Evolutionary conservation across 2,888 invertebrate genomes (phyloP).

Genomic region (Microchrysa polita): DNA sequence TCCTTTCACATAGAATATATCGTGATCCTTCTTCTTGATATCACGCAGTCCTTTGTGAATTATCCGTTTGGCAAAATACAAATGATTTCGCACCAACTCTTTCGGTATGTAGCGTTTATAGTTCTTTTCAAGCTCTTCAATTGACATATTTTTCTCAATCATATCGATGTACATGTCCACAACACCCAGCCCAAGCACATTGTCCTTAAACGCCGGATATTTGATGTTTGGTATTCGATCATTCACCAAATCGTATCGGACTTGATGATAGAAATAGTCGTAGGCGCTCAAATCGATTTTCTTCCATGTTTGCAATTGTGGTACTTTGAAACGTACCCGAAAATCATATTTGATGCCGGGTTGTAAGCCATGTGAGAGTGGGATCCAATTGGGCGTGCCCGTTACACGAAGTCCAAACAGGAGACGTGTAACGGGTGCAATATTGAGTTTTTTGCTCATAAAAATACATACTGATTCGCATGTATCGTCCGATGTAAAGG

Average conservation of each 20-base stretch:
- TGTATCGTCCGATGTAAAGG: constrained; percentile 59
- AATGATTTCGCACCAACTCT: constrained; percentile 78
- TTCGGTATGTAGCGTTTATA: constrained; percentile 87
- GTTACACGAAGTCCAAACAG: constrained; percentile 79
- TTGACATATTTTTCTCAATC: constrained; percentile 75
- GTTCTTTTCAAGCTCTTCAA: constrained; percentile 77
- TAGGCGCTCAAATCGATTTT: constrained; percentile 77
- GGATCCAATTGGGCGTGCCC: constrained; percentile 74
- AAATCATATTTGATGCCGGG: constrained; percentile 73
- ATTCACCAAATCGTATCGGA: constrained; percentile 80
- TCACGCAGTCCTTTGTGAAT: constrained; percentile 73
- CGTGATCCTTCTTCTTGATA: constrained; percentile 70
- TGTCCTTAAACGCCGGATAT: constrained; percentile 79
- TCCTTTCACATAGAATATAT: constrained; percentile 73
- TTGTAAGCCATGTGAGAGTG: constrained; percentile 70
- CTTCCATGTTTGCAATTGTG: constrained; percentile 57
- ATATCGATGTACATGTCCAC: constrained; percentile 88
- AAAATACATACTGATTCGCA: constrained; percentile 76
- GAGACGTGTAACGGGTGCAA: constrained; percentile 80
- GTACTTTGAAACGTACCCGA: constrained; percentile 81
- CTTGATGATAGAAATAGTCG: constrained; percentile 88
- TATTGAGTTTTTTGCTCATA: constrained; percentile 73
- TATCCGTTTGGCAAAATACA: constrained; percentile 79
- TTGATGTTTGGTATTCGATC: constrained; percentile 82
- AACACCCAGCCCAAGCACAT: constrained; percentile 84